Evolutionary conservation across 2,113 vertebrate species (phyloP).

Genomic region (Trogon melanurus): DNA sequence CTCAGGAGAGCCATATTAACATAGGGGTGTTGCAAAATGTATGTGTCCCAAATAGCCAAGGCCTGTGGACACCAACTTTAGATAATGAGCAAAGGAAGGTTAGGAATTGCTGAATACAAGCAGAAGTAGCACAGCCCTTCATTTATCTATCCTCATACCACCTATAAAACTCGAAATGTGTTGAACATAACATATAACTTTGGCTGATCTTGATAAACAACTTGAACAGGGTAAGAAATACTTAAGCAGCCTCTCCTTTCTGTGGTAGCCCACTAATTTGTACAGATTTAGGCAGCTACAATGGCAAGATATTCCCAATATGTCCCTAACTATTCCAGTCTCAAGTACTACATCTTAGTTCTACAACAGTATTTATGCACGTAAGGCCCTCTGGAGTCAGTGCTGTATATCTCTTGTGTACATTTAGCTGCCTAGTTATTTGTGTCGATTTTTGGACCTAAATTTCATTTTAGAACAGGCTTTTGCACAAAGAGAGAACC

Average conservation of each 20-base stretch:
- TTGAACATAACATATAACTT: slow-evolving; percentile 55
- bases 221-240: slow-evolving; percentile 22
- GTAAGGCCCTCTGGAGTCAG: not conserved
- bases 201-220: slow-evolving; percentile 58
- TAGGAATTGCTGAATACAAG: not conserved
- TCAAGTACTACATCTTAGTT: not conserved
- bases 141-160: slow-evolving; percentile 49
- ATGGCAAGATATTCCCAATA: not conserved
- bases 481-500: not conserved
- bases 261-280: not conserved
- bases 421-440: not conserved
- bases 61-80: not conserved
- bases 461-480: not conserved
- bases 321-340: not conserved
- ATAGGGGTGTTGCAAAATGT: slow-evolving; percentile 34
- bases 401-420: not conserved
- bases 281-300: not conserved
- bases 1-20: slow-evolving; percentile 27
- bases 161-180: slow-evolving; percentile 51
- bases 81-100: slow-evolving; percentile 22
- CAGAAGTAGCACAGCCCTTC: slow-evolving; percentile 24
- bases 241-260: not conserved
- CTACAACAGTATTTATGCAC: not conserved
- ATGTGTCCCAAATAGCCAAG: slow-evolving; percentile 34
- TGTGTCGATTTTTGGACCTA: not conserved